Evolutionary conservation across 1,140 invertebrate genomes (phyloP).

Genomic region (Formica exsecta): DNA sequence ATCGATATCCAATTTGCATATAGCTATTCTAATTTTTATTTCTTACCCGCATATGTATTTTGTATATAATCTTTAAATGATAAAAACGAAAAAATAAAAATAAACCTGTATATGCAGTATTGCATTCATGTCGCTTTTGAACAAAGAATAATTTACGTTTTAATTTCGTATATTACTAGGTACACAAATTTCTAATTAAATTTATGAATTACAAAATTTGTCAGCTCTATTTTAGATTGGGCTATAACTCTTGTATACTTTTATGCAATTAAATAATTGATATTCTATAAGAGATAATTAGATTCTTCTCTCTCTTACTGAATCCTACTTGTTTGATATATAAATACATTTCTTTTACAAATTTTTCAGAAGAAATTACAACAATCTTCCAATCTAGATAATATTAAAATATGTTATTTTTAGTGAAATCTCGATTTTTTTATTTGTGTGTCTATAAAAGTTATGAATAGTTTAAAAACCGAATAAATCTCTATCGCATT

Average conservation of each 20-base stretch:
- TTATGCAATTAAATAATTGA: not conserved
- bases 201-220: constrained; percentile 9
- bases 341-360: not conserved
- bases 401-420: not conserved
- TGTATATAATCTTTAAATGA: not conserved
- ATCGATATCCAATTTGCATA: constrained; percentile 26
- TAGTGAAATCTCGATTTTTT: not conserved
- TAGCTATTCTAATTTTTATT: constrained; percentile 16
- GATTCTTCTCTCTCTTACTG: not conserved
- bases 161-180: too few species aligned
- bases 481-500: not conserved
- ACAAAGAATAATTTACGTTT: not conserved
- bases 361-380: not conserved
- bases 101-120: not conserved
- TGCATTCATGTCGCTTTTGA: not conserved
- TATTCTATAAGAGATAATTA: not conserved
- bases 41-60: not conserved
- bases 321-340: not conserved
- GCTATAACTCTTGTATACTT: not conserved
- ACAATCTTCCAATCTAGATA: not conserved
- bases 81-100: not conserved
- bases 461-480: not conserved
- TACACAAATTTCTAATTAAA: not conserved
- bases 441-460: not conserved
- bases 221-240: not conserved